Evolutionary conservation across 2,888 invertebrate species (phyloP).

Genomic region (Andrena hattorfiana): DNA sequence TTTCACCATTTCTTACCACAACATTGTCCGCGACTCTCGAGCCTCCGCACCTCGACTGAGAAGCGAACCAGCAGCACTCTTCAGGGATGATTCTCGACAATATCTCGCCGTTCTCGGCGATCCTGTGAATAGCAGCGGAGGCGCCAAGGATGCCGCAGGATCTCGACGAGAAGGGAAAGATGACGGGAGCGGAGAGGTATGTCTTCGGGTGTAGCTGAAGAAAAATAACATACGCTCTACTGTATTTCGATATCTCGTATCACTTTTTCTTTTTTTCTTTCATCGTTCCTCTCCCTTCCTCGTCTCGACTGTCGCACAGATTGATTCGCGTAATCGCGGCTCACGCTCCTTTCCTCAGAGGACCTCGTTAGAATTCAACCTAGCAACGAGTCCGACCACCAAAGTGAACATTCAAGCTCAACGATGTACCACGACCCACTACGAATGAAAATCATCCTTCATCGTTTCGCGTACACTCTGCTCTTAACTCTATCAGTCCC

Average conservation of each 20-base stretch:
- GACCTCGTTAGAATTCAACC: neutral
- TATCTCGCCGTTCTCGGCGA: constrained; percentile 65
- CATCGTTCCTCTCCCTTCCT: constrained; percentile 10
- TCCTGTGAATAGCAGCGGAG: constrained; percentile 54
- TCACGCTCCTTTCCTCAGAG: constrained; percentile 7
- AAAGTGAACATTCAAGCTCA: constrained; percentile 43
- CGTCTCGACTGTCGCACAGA: constrained; percentile 57
- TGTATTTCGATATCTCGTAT: constrained; percentile 1
- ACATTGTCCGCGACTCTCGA: constrained; percentile 54
- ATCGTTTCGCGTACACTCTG: constrained; percentile 25
- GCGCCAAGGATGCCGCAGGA: constrained; percentile 69
- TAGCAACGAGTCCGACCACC: constrained; percentile 5
- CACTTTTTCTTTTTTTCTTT: neutral
- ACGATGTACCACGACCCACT: constrained; percentile 27
- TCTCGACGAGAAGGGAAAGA: constrained; percentile 74
- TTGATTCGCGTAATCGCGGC: constrained; percentile 47
- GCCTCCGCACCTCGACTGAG: constrained; percentile 43
- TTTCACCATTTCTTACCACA: constrained; percentile 47
- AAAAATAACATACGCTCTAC: constrained; percentile 12
- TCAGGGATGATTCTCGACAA: constrained; percentile 72
- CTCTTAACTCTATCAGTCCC: constrained; percentile 23
- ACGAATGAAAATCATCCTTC: constrained; percentile 30
- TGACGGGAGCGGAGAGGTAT: constrained; percentile 74
- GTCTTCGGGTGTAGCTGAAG: constrained; percentile 76
- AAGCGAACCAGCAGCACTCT: constrained; percentile 77